These are phyloP conservation scores for Siniperca chuatsi DNA, from an alignment of 2,113 vertebrate genomes.

Conservation along the genomic window DNA sequence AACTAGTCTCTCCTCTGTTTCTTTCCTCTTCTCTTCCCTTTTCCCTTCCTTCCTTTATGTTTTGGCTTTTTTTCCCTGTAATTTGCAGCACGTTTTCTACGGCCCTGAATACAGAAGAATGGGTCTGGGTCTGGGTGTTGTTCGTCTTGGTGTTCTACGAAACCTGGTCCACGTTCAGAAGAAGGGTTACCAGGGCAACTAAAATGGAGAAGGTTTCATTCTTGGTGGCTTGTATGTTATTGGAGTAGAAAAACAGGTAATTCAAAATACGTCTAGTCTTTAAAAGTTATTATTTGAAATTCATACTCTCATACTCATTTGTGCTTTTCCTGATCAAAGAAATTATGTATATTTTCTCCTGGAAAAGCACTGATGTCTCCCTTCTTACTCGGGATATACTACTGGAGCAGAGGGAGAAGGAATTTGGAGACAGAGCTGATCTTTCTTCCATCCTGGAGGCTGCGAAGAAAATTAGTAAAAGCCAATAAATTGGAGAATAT, in stretches of 20 bases:
- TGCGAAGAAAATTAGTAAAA: not conserved
- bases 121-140: not conserved
- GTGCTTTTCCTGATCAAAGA: not conserved
- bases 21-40: not conserved
- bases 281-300: not conserved
- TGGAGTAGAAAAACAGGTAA: not conserved
- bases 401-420: not conserved
- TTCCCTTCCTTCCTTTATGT: no score
- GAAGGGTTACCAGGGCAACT: not conserved
- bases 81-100: not conserved
- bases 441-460: not conserved
- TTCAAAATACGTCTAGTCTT: not conserved
- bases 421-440: not conserved
- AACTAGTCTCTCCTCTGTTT: not conserved
- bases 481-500: not conserved
- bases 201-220: not conserved
- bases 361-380: not conserved
- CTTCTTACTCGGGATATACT: not conserved
- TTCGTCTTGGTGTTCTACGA: not conserved
- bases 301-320: not conserved
- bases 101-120: not conserved
- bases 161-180: not conserved
- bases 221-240: constrained; percentile 3
- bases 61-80: no score
- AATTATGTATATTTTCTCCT: not conserved